Evolutionary conservation across 2,888 invertebrate genomes (phyloP).

Genomic region (Monoplex corrugatus): DNA sequence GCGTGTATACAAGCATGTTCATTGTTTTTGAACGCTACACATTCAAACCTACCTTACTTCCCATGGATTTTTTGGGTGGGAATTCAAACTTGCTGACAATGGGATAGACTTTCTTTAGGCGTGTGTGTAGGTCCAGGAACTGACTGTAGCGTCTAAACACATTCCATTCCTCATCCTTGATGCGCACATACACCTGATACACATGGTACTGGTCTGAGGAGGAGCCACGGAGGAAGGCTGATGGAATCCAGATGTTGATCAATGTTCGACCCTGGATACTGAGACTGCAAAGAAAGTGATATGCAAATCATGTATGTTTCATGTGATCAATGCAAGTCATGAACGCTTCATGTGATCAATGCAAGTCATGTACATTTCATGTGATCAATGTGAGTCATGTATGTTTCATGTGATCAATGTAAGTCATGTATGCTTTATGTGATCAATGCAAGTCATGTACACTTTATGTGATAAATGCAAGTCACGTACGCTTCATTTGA

Average conservation of each 20-base stretch:
- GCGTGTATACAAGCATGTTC: no score
- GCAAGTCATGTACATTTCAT: no score
- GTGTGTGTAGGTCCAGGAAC: conserved; percentile 92
- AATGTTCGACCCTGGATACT: conserved; percentile 76
- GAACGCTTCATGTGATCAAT: no score
- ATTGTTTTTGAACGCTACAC: no score
- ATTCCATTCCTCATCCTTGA: conserved; percentile 95
- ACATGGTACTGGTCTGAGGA: conserved; percentile 91
- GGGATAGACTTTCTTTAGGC: conserved; percentile 91
- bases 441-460: no score
- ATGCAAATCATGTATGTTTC: no score
- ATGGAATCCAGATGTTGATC: conserved; percentile 93
- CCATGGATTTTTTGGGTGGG: conserved; percentile 96
- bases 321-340: no score
- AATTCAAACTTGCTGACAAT: conserved; percentile 92
- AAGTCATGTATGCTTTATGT: no score
- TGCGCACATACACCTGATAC: conserved; percentile 92
- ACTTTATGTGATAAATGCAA: no score
- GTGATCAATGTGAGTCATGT: no score
- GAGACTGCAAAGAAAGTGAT: conserved; percentile 39
- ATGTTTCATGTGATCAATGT: no score
- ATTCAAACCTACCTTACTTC: conserved; percentile 89
- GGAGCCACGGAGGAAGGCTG: conserved; percentile 89
- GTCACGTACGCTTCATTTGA: no score
- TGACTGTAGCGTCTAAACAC: conserved; percentile 97